phyloP scores from a whole-genome alignment of 2,113 vertebrate species.

The Hyla sarda region DNA sequence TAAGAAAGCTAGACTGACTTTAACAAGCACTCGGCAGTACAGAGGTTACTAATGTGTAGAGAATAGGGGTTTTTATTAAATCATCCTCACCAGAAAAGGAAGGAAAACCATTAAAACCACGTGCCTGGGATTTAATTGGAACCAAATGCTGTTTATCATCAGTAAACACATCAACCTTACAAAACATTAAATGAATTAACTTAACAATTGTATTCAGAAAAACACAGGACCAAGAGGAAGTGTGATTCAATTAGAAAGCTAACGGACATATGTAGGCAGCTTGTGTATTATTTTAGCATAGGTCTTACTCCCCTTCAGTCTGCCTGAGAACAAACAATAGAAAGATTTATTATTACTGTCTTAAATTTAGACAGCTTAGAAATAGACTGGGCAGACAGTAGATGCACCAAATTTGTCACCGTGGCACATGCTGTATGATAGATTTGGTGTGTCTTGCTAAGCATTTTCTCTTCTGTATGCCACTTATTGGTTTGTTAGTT shows the following conservation, averaged over 20 bases:
- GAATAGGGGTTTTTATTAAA: slow-evolving; percentile 41
- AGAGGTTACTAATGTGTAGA: slow-evolving; percentile 36
- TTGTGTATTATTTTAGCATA: background rate
- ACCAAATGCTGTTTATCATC: slow-evolving; percentile 54
- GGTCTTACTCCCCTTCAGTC: background rate
- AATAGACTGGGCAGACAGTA: too few relatives aligned
- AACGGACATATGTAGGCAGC: slow-evolving; percentile 21
- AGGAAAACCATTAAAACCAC: slow-evolving; percentile 40
- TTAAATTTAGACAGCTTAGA: too few relatives aligned
- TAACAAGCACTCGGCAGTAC: slow-evolving; percentile 14
- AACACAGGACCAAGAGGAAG: slow-evolving; percentile 27
- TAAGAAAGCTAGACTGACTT: slow-evolving; percentile 4
- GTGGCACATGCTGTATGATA: too few relatives aligned
- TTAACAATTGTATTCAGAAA: slow-evolving; percentile 23
- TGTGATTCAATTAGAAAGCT: slow-evolving; percentile 38
- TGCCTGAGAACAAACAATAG: background rate
- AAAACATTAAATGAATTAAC: slow-evolving; percentile 53
- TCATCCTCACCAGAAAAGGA: slow-evolving; percentile 35
- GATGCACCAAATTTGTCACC: too few relatives aligned
- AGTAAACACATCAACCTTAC: slow-evolving; percentile 55
- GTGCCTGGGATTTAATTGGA: slow-evolving; percentile 47
- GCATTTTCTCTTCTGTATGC: too few relatives aligned
- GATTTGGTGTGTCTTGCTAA: too few relatives aligned
- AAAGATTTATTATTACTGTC: too few relatives aligned
- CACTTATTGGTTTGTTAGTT: too few relatives aligned